phyloP scores from a whole-genome alignment of 2,797 vertebrate species.

The Eospalax fontanierii region DNA sequence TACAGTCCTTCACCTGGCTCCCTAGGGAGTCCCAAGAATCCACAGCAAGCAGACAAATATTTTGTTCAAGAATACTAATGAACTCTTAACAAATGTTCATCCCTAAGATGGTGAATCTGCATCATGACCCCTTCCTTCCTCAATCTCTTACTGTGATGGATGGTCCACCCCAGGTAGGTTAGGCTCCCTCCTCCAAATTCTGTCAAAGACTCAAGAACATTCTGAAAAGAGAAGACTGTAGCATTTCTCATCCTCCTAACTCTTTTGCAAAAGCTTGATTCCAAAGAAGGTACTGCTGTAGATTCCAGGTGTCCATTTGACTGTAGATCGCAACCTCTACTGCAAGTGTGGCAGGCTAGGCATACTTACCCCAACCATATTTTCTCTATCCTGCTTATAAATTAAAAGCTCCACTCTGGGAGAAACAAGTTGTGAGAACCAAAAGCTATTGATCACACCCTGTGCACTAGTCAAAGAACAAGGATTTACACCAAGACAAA shows the following conservation, averaged over 20 bases:
- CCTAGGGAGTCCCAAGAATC: not conserved
- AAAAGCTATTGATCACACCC: not conserved
- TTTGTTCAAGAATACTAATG: not conserved
- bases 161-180: rapidly evolving
- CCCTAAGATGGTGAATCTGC: not conserved
- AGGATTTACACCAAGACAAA: too few species aligned
- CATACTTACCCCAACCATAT: rapidly evolving
- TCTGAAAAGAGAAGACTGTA: rapidly evolving
- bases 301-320: rapidly evolving
- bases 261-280: not conserved
- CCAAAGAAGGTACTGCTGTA: not conserved
- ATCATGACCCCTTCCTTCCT: too few species aligned
- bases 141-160: not conserved
- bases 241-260: too few species aligned
- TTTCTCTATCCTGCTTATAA: not conserved
- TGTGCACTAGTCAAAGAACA: not conserved
- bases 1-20: not conserved
- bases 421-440: not conserved
- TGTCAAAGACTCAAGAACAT: too few species aligned
- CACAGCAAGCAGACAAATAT: not conserved
- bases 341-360: rapidly evolving
- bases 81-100: not conserved
- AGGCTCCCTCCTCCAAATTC: too few species aligned
- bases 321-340: not conserved
- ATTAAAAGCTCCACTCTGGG: too few species aligned